A percentile compares a stretch with the other conserved stretches of the same genome.
These are phyloP conservation scores for Eudasyphora cyanicolor DNA, from an alignment of 2,888 invertebrate genomes.

Conservation along the genomic window DNA sequence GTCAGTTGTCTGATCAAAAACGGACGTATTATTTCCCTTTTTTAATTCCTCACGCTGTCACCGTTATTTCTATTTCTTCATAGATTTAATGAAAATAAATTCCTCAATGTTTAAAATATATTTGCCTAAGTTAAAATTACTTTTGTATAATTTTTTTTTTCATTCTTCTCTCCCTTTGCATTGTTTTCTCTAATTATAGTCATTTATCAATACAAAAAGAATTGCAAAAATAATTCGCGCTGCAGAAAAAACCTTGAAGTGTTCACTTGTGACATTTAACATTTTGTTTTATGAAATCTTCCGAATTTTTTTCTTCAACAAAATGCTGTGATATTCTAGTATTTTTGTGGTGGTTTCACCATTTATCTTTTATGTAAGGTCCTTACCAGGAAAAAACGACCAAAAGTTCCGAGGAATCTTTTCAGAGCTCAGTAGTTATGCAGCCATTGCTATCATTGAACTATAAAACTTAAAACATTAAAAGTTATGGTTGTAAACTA, in stretches of 20 bases:
- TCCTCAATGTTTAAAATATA: too few relatives aligned
- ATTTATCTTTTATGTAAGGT: constrained; percentile 19
- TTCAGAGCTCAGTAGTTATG: not conserved
- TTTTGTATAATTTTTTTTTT: too few relatives aligned
- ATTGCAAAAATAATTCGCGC: not conserved
- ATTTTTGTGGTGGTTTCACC: not conserved
- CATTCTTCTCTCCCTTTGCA: not conserved
- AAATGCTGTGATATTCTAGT: not conserved
- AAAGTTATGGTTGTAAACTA: constrained; percentile 47
- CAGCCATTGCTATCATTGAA: constrained; percentile 48
- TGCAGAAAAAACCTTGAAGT: constrained; percentile 47
- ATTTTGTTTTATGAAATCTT: constrained; percentile 35
- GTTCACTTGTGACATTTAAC: constrained; percentile 47
- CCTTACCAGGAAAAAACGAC: too few relatives aligned
- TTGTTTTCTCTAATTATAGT: not conserved
- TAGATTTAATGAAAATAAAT: too few relatives aligned
- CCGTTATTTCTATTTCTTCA: too few relatives aligned
- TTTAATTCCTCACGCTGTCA: too few relatives aligned
- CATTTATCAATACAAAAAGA: too few relatives aligned
- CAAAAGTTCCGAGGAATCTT: constrained; percentile 2
- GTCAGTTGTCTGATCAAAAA: too few relatives aligned
- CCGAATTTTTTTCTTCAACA: not conserved
- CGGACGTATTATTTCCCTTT: too few relatives aligned
- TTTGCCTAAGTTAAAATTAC: too few relatives aligned
- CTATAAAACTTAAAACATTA: constrained; percentile 60